Conservation (phyloP, 2,888 invertebrate species). For the Lingula anatina region DNA sequence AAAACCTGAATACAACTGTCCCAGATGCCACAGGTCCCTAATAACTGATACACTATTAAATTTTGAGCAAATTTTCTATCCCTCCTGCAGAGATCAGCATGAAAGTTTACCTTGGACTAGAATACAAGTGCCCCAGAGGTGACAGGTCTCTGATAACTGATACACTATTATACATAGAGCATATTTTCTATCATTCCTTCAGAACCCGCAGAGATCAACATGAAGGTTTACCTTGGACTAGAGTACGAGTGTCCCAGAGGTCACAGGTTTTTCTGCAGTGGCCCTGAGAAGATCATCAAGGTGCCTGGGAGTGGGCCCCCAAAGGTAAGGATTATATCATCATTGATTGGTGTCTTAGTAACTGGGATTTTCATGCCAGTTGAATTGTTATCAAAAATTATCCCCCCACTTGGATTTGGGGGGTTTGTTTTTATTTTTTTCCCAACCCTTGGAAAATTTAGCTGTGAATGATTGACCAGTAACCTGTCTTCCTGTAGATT, state of each 20-base stretch:
- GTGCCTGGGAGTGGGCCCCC: slow-evolving; percentile 68
- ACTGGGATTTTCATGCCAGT: background rate
- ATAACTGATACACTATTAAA: no score
- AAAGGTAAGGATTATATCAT: slow-evolving; percentile 52
- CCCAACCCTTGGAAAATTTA: no score
- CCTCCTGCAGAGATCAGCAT: slow-evolving; percentile 22
- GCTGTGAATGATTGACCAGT: no score
- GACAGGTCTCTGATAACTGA: no score
- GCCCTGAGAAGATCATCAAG: slow-evolving; percentile 75
- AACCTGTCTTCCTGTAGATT: no score
- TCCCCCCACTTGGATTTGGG: no score
- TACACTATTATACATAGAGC: no score
- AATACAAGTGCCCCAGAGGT: slow-evolving; percentile 97
- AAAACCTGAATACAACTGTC: no score
- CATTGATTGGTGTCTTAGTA: background rate
- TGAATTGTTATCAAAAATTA: no score
- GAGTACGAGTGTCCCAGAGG: slow-evolving; percentile 98
- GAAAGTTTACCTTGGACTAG: slow-evolving; percentile 69
- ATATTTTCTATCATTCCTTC: no score
- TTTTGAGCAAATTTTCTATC: slow-evolving; percentile 5
- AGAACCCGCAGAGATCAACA: slow-evolving; percentile 30
- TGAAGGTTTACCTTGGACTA: slow-evolving; percentile 66
- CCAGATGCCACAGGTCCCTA: no score
- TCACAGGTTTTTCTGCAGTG: slow-evolving; percentile 89
- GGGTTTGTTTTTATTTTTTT: no score